Conservation (phyloP, 1,140 invertebrate genomes). For the Neodiprion pinetum region DNA sequence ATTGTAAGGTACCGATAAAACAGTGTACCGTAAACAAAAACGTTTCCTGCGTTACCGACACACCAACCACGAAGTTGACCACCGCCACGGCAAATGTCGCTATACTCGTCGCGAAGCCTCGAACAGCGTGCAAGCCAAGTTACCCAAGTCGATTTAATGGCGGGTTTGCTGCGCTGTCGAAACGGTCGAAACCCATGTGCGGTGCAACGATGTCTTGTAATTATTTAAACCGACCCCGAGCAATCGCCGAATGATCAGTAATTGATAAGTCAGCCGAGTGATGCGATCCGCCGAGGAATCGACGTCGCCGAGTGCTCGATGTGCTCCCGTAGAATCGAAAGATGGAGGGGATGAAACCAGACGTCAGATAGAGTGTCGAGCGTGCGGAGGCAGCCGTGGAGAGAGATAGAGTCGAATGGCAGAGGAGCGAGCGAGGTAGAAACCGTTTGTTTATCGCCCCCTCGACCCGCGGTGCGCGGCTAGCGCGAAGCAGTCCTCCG, state of each 20-base stretch:
- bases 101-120: not conserved
- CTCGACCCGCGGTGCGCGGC: conserved; percentile 47
- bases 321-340: not conserved
- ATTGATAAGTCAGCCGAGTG: not conserved
- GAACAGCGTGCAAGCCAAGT: conserved; percentile 10
- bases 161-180: no score
- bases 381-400: conserved; percentile 10
- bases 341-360: not conserved
- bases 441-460: conserved; percentile 58
- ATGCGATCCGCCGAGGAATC: conserved; percentile 3
- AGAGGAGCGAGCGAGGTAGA: conserved; percentile 22
- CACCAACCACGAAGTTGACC: not conserved
- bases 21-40: not conserved
- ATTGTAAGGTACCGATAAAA: not conserved
- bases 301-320: conserved; percentile 12
- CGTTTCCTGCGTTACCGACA: not conserved
- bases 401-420: not conserved
- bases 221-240: no score
- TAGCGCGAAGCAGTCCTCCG: conserved; percentile 26
- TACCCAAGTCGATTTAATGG: not conserved
- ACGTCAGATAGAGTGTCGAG: conserved; percentile 20
- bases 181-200: no score
- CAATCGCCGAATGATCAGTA: no score
- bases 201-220: no score
- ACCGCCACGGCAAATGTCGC: not conserved